These are phyloP conservation scores for Dinomys branickii DNA, from an alignment of 2,113 vertebrate genomes.

Conservation along the genomic window DNA sequence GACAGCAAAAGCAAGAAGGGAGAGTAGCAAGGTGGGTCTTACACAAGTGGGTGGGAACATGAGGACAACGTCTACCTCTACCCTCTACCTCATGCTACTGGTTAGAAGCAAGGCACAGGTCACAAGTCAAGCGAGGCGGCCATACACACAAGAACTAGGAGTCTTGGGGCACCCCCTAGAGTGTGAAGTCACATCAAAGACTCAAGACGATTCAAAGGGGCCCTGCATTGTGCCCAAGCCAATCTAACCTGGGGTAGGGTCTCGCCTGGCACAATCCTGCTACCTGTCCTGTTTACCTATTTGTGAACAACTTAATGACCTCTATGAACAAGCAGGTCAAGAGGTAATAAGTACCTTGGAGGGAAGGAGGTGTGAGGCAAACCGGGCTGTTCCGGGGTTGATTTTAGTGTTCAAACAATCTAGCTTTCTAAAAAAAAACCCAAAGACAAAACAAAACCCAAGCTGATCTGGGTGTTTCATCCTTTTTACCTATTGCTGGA, in stretches of 20 bases:
- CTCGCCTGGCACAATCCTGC: neutral
- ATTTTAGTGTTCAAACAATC: neutral
- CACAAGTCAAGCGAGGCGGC: neutral
- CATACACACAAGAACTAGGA: neutral
- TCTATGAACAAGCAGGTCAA: neutral
- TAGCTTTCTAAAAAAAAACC: neutral
- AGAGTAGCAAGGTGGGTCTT: neutral
- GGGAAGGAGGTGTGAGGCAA: neutral
- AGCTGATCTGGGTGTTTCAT: neutral
- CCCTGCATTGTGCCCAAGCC: neutral
- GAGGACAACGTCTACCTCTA: neutral
- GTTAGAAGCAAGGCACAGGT: neutral
- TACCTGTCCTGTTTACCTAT: neutral
- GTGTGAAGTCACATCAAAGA: neutral
- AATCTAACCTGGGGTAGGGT: neutral
- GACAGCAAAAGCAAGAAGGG: neutral
- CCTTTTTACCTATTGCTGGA: neutral
- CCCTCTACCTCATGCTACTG: neutral
- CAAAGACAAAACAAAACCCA: neutral
- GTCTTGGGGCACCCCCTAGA: neutral
- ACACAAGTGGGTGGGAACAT: neutral
- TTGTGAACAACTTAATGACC: neutral
- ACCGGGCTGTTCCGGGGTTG: neutral
- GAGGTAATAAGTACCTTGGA: neutral
- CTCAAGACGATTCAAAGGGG: neutral